phyloP scores from a whole-genome alignment of 2,113 vertebrate species.

The Albula goreensis region DNA sequence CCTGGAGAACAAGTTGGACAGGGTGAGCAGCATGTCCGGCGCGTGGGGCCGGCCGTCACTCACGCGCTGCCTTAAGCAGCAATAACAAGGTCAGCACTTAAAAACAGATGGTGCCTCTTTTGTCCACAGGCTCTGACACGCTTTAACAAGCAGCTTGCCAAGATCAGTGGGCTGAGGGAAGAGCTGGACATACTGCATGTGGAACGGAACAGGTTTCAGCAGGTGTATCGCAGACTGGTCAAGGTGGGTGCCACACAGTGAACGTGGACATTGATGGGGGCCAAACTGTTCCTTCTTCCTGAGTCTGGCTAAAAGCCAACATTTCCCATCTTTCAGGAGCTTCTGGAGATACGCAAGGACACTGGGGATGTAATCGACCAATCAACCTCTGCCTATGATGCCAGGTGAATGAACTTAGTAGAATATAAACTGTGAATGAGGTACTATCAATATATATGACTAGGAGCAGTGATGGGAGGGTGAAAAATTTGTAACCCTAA shows the following conservation, averaged over 20 bases:
- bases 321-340: conserved; percentile 50
- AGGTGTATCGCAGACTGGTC: conserved; percentile 64
- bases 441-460: neutral
- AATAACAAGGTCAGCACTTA: neutral
- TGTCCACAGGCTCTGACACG: conserved; percentile 58
- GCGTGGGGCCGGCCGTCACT: neutral
- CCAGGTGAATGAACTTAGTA: conserved; percentile 62
- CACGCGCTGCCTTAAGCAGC: neutral
- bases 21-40: conserved; percentile 65
- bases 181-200: conserved; percentile 74
- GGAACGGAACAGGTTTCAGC: conserved; percentile 71
- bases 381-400: conserved; percentile 73
- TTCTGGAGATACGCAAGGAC: conserved; percentile 59
- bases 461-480: neutral
- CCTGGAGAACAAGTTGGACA: conserved; percentile 78
- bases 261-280: no score
- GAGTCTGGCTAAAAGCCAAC: neutral
- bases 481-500: neutral
- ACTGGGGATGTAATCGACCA: conserved; percentile 61
- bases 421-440: neutral
- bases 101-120: neutral
- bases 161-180: conserved; percentile 72
- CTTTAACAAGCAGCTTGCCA: conserved; percentile 73
- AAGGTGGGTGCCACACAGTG: conserved; percentile 64
- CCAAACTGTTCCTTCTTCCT: neutral